Percentiles rank a stretch among this genome's conserved stretches.
phyloP scores from a whole-genome alignment of 1,140 invertebrate species.

The roundworm (Caenorhabditis elegans) region DNA sequence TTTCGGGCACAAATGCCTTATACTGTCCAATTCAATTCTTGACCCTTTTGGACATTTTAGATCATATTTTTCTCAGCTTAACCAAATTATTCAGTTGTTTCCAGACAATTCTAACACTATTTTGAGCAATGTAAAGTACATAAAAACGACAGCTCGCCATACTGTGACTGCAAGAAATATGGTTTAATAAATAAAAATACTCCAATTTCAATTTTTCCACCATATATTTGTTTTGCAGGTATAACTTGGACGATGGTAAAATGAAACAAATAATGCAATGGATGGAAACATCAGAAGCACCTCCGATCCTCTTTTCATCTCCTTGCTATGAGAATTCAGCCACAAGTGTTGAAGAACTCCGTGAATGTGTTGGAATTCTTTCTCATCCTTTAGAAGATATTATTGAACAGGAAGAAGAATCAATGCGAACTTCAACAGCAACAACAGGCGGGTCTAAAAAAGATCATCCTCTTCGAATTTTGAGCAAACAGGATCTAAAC shows the following conservation, averaged over 20 bases:
- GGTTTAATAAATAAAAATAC: background rate
- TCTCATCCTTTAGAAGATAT: conserved; percentile 46
- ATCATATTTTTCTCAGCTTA: too few relatives aligned
- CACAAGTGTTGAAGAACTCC: background rate
- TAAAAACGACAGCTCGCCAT: too few relatives aligned
- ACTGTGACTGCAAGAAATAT: too few relatives aligned
- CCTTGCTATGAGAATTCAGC: background rate
- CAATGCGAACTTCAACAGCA: conserved; percentile 29
- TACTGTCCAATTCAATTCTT: too few relatives aligned
- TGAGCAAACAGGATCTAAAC: conserved; percentile 38
- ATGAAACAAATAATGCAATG: conserved; percentile 36
- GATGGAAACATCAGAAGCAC: conserved; percentile 38
- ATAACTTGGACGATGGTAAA: conserved; percentile 35
- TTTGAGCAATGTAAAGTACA: too few relatives aligned
- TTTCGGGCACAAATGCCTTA: too few relatives aligned
- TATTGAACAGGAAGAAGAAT: conserved; percentile 45
- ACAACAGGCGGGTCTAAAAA: background rate
- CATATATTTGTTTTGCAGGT: background rate
- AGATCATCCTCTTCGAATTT: conserved; percentile 41
- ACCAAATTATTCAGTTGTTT: too few relatives aligned
- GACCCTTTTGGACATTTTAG: too few relatives aligned
- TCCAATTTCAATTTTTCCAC: background rate
- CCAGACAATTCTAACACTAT: too few relatives aligned
- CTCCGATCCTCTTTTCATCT: background rate
- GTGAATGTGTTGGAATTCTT: conserved; percentile 37